phyloP scores from a whole-genome alignment of 1,140 invertebrate species.

The Lepidurus apus region DNA sequence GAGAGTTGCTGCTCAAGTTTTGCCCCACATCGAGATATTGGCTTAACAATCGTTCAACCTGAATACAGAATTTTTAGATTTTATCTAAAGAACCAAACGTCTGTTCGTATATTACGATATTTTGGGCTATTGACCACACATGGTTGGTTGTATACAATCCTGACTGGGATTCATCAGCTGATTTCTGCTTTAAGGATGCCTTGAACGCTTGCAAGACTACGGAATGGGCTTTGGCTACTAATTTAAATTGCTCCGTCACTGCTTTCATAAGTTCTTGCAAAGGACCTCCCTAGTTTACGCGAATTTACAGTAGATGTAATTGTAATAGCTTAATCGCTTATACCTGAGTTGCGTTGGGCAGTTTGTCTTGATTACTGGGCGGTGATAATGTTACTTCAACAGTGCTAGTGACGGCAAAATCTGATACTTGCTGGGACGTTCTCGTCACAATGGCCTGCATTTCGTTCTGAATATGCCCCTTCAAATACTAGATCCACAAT shows the following conservation, averaged over 20 bases:
- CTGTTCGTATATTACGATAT: slow-evolving; percentile 57
- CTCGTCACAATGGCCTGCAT: slow-evolving; percentile 67
- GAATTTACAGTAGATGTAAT: slow-evolving; percentile 38
- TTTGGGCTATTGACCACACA: slow-evolving; percentile 83
- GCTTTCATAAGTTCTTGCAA: slow-evolving; percentile 45
- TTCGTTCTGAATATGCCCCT: slow-evolving; percentile 72
- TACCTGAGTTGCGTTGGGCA: background rate
- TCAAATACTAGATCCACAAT: slow-evolving; percentile 58
- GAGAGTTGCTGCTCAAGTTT: slow-evolving; percentile 13
- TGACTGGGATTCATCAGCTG: slow-evolving; percentile 37
- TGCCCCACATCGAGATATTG: slow-evolving; percentile 34
- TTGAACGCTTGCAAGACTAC: slow-evolving; percentile 58
- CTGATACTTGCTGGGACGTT: slow-evolving; percentile 67
- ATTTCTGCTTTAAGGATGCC: slow-evolving; percentile 47
- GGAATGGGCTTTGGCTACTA: slow-evolving; percentile 63
- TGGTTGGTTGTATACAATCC: slow-evolving; percentile 66
- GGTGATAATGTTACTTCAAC: slow-evolving; percentile 38
- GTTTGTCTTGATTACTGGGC: slow-evolving; percentile 34
- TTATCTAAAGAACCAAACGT: background rate
- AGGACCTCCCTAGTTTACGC: background rate
- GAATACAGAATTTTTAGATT: slow-evolving; percentile 25
- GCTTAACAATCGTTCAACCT: slow-evolving; percentile 39
- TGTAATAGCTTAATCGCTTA: background rate
- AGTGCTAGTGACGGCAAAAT: slow-evolving; percentile 39
- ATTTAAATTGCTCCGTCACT: slow-evolving; percentile 67